Percentiles rank a stretch among this genome's conserved stretches.
phyloP scores from a whole-genome alignment of 2,797 vertebrate species.

The Ammospiza maritima region DNA sequence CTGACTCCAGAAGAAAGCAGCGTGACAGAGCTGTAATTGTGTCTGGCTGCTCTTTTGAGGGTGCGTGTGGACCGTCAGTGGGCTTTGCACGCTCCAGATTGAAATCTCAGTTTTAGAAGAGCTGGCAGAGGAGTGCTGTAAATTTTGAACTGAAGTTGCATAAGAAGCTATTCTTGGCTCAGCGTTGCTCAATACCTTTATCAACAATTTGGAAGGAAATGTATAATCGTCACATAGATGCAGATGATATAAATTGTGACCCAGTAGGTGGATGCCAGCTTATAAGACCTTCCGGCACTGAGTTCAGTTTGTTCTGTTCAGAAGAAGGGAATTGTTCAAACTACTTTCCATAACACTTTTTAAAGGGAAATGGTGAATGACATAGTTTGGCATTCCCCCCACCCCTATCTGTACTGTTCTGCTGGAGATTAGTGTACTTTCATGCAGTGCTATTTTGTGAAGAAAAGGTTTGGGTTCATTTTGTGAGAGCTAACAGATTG shows the following conservation, averaged over 20 bases:
- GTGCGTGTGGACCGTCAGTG: neutral
- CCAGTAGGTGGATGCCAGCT: neutral
- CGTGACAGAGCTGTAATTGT: neutral
- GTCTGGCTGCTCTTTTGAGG: slow-evolving; percentile 30
- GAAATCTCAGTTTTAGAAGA: slow-evolving; percentile 25
- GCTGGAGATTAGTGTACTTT: neutral
- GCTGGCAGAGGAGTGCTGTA: slow-evolving; percentile 4
- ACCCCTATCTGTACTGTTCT: neutral
- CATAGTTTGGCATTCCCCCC: neutral
- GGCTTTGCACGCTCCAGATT: slow-evolving; percentile 7
- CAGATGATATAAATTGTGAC: slow-evolving; percentile 5
- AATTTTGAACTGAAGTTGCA: slow-evolving; percentile 22
- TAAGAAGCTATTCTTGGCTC: slow-evolving; percentile 20
- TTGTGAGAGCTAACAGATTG: neutral
- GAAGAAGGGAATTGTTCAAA: neutral
- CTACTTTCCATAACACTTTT: neutral
- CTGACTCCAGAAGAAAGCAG: neutral
- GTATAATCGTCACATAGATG: neutral
- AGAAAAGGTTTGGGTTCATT: neutral
- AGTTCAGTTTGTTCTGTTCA: neutral
- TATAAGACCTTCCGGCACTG: neutral
- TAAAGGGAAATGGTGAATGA: neutral
- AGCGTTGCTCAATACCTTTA: slow-evolving; percentile 11
- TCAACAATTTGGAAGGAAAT: slow-evolving; percentile 23
- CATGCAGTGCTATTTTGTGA: neutral